Evolutionary conservation across 64 coral and sea anemone genomes (phyloP), one percentile per base, ranked within the genome.

Genomic region (Cladopsammia gracilis): DNA sequence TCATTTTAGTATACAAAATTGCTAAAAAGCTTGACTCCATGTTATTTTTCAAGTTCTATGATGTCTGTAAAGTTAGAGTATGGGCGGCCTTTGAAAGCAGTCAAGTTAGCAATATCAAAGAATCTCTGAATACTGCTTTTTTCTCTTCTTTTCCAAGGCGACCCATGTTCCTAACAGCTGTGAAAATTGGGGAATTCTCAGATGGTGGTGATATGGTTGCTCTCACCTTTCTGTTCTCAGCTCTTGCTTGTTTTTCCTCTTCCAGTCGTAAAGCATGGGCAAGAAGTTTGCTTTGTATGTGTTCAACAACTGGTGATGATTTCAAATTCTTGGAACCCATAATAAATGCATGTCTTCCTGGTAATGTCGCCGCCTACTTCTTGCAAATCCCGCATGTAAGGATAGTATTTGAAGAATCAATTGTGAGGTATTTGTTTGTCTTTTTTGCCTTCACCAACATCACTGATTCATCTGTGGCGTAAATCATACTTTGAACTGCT

Each of bases 191-290:
- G 85, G 92, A 75, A 94, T 94, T 65, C 87, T 46, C 12, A 56
- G 92, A 77, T 47, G 75, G 25, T 70, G 85, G 85, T 62, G 76
- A 64, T 81, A 82, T 57, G 6, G 87, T 85, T 68, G 62, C 92
- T 72, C 85, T 75, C 51, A 77, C 62, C 51, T 94, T 94, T 94
- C 92, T 87, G 92, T 94, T 94, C 92, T 88, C 92, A 74, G 76
- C 64, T 58, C 73, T 86, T 88, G 85, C 92, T 86, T 94, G 92
- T 25, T 94, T 76, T 77, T 88, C 48, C 62, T 88, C 92, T 93
- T 93, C 85, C 57, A 93, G 86, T 68, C 65, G 64, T 64, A 93
- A 70, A 57, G 66, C 92, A 88, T 79, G 75, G 66, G 77, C 79
- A 71, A 88, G 92, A 71, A 94, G 42, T 80, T 88, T 88, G 87